Evolutionary conservation across 1,140 invertebrate species (phyloP), one percentile per base, ranked within the genome.

Genomic region (Lethrus apterus): DNA sequence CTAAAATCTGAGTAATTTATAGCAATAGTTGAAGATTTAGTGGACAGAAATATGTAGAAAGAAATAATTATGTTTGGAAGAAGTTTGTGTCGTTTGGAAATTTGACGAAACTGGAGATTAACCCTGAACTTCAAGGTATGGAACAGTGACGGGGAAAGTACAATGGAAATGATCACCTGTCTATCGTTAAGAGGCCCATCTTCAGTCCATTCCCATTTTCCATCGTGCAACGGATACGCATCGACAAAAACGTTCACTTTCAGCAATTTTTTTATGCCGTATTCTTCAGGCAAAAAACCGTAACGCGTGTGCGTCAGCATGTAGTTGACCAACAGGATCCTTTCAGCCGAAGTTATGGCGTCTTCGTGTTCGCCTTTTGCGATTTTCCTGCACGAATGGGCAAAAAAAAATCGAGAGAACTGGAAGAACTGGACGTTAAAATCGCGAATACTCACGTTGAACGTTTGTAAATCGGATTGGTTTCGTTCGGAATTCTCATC

Each of bases 161-260:
- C 17, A 17, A 35, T 15, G 4, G 4, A 38, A 9, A 9, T 19
- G 11, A 3, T 26, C 59, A 65, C 63, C 46, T 65, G 63, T 36
- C 62, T 42, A 24, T 66, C 59, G 20, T 57, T 62, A 15, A 63
- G 74, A 69, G 56, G 50, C 60, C 64, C 55, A 53, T 53, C 17
- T 53, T 57, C 42, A 46, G 48, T 43, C 56, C 56, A 62, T 33
- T 57, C 30, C 44, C 50, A 59, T 20, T 52, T 11, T 1, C 72
- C 75, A 54, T 83, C 80, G 60, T 84, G 81, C 7, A 83, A 59
- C 3, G 81, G 79, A 62, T 70, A 84, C 4, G 77, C 75, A 31
- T 75, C 76, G 15, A 59, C 54, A 49, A 80, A 80, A 5, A 70
- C 70, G 17, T 65, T 67, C 51, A 74, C 70, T 47, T 65, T 62